These are phyloP conservation scores for Osmerus eperlanus DNA, from an alignment of 2,113 vertebrate species.

Conservation along the genomic window DNA sequence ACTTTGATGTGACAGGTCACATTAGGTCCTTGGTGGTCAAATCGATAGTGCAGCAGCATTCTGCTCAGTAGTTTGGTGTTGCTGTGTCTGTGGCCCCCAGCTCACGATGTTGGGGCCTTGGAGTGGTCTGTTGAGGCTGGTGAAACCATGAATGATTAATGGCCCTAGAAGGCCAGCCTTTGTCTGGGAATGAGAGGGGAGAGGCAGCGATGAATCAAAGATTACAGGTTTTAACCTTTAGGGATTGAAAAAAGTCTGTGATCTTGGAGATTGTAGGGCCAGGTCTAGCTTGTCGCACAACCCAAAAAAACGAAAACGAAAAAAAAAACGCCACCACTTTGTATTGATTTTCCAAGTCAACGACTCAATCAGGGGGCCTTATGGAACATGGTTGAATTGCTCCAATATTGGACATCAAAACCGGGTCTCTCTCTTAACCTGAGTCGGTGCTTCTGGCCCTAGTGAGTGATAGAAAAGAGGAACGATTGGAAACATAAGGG, in stretches of 20 bases:
- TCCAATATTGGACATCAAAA: constrained; percentile 23
- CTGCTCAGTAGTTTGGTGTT: constrained; percentile 21
- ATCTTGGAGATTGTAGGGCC: constrained; percentile 7
- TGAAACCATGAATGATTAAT: constrained; percentile 53
- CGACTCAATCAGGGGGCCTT: constrained; percentile 31
- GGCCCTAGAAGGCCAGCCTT: constrained; percentile 43
- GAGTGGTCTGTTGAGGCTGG: constrained; percentile 19
- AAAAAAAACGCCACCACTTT: constrained; percentile 20
- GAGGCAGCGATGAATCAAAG: constrained; percentile 45
- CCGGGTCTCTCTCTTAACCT: constrained; percentile 21
- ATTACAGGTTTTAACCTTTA: constrained; percentile 40
- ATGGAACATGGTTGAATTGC: background rate
- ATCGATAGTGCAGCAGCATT: constrained; percentile 21
- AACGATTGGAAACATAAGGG: constrained; percentile 47
- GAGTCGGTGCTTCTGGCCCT: constrained; percentile 31
- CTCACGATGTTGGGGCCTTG: constrained; percentile 8
- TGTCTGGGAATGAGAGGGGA: constrained; percentile 40
- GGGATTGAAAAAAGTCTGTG: background rate
- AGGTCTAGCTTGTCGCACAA: constrained; percentile 22
- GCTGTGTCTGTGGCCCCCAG: background rate
- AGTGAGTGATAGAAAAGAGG: constrained; percentile 44
- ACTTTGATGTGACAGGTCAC: constrained; percentile 27
- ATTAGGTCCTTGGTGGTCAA: constrained; percentile 26
- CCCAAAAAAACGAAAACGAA: too few relatives aligned
- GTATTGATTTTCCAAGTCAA: constrained; percentile 53